Conservation (phyloP, 2,797 vertebrate species). For the Linurgus olivaceus region DNA sequence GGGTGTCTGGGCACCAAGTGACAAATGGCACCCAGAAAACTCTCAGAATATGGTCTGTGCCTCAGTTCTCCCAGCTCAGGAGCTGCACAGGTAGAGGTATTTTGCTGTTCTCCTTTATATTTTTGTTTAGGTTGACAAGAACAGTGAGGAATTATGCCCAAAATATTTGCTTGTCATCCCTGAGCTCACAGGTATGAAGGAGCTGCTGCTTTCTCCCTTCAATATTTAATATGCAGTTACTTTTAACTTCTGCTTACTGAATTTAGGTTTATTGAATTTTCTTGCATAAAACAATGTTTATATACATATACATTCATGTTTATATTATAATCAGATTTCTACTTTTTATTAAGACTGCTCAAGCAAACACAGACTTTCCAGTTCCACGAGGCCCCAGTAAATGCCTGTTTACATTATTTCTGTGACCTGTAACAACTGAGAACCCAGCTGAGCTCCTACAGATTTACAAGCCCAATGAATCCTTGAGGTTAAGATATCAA, state of each 20-base stretch:
- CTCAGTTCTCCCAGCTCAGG: not conserved
- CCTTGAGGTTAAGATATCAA: constrained; percentile 48
- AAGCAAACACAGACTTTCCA: not conserved
- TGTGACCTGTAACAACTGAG: not conserved
- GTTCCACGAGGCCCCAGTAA: not conserved
- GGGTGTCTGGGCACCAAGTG: not conserved
- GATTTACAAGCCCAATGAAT: constrained; percentile 36
- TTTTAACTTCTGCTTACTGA: not conserved
- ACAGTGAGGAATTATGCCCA: not conserved
- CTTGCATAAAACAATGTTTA: not conserved
- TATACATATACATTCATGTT: not conserved
- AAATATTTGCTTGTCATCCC: not conserved
- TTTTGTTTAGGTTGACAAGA: not conserved
- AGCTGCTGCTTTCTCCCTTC: not conserved
- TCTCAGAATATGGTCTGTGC: not conserved
- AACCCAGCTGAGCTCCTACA: not conserved
- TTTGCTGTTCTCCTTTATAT: not conserved
- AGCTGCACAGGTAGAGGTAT: not conserved
- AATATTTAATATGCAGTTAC: not conserved
- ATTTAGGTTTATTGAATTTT: not conserved
- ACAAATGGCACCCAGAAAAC: not conserved
- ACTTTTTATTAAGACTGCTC: not conserved
- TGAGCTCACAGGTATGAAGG: not conserved
- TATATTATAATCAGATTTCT: not conserved
- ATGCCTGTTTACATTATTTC: constrained; percentile 19